Percentiles rank a stretch among this genome's conserved stretches.
Conservation (phyloP, 2,888 invertebrate genomes). For the Napeogenes inachia region DNA sequence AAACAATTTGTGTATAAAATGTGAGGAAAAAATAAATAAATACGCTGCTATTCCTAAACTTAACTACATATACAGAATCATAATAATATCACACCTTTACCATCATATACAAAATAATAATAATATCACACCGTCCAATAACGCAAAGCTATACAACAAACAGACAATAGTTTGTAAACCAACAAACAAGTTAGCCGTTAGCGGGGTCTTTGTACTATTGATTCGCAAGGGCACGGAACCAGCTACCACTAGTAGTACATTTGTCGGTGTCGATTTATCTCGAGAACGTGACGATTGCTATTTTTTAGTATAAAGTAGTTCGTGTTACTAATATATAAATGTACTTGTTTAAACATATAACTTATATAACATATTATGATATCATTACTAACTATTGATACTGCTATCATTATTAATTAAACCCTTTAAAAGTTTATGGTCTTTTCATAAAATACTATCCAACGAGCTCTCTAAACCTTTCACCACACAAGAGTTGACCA, state of each 20-base stretch:
- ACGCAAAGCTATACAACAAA: conserved; percentile 18
- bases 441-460: conserved; percentile 2
- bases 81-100: too few species aligned
- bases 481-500: conserved; percentile 20
- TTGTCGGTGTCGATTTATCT: background rate
- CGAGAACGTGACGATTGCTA: conserved; percentile 3
- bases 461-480: conserved; percentile 13
- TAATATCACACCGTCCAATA: conserved; percentile 6
- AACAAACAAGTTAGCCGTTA: conserved; percentile 46
- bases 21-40: too few species aligned
- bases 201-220: conserved; percentile 53
- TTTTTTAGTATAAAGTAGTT: too few species aligned
- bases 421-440: background rate
- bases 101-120: too few species aligned
- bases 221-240: conserved; percentile 36
- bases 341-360: too few species aligned
- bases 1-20: too few species aligned
- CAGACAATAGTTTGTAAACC: conserved; percentile 31
- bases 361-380: too few species aligned
- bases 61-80: too few species aligned
- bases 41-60: too few species aligned
- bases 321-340: too few species aligned
- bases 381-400: too few species aligned
- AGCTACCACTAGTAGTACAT: background rate
- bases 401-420: too few species aligned